Evolutionary conservation across 2,888 invertebrate species (phyloP), one percentile per base, ranked within the genome.

Genomic region (Globia sparganii): DNA sequence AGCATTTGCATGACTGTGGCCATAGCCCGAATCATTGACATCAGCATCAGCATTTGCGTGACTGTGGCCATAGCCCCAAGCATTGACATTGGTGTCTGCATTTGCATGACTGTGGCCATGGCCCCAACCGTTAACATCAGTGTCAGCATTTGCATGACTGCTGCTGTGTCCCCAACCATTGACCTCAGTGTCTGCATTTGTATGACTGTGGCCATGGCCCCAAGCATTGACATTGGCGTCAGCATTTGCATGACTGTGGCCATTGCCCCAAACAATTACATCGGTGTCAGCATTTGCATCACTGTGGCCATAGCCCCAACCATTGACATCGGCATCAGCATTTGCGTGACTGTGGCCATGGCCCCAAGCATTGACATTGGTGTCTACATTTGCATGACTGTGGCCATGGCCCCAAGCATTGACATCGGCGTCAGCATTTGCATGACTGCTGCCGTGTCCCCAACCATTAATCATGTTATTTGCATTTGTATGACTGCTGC

Each of bases 271-370:
- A 31, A n/a, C 25, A 2, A 0, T 46, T 8, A 37, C 37, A 37
- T 37, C 37, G 9, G 37, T 9, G 9, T 37, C 9, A 11, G 64
- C 72, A n/a, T 58, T 43, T 4, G 53, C 43, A 1, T 43, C 2
- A 4, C 68, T 21, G 4, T 46, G 21, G 11, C 21, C 4, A 31
- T 2, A 0, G 3, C n/a, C 25, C 0, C 25, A 3, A 0, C 15
- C 15, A 2, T 70, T 6, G 0, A 34, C 15, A 0, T 25, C 4
- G 0, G 11, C 4, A 0, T 66, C 2, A 3, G 46, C 46, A 46
- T 58, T 58, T 5, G 46, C 64, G 0, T 72, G 6, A 66, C 58
- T 49, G 2, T 8, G 18, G 1, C 37, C 37, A 0, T 66, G 65
- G 21, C 58, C 49, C 76, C 65, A 66, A 61, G n/a, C n/a, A 40